Evolutionary conservation across 2,797 vertebrate genomes (phyloP).

Genomic region (Diplodus puntazzo): DNA sequence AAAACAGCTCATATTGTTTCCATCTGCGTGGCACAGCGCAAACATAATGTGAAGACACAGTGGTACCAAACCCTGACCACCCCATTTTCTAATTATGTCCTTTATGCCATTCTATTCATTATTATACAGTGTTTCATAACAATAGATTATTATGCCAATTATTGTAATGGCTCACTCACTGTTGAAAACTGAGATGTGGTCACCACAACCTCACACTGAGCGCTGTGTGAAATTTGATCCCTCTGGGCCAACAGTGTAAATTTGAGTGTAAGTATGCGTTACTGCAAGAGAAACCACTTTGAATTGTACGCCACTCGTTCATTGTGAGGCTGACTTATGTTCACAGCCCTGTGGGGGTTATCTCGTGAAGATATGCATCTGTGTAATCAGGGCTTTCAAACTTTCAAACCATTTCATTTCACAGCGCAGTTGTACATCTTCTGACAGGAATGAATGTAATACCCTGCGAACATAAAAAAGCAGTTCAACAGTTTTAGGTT

Average conservation of each 20-base stretch:
- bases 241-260: constrained; percentile 16
- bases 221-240: constrained; percentile 45
- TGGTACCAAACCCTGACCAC: neutral
- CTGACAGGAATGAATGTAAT: neutral
- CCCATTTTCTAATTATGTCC: neutral
- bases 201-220: constrained; percentile 11
- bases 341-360: constrained; percentile 7
- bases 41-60: neutral
- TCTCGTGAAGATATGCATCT: constrained; percentile 6
- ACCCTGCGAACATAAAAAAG: neutral
- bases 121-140: neutral
- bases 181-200: constrained; percentile 21
- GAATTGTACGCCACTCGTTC: constrained; percentile 9
- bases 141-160: constrained; percentile 4
- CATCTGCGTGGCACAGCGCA: neutral
- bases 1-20: constrained; percentile 6
- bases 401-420: neutral
- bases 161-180: constrained; percentile 10
- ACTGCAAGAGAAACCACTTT: constrained; percentile 36
- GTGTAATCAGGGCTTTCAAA: constrained; percentile 12
- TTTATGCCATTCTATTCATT: neutral
- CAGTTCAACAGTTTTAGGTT: neutral
- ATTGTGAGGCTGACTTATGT: constrained; percentile 13
- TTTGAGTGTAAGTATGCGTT: constrained; percentile 40
- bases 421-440: neutral